A percentile compares a stretch with the other conserved stretches of the same genome.
Conservation (phyloP, 2,113 vertebrate genomes). For the Hypocryptadius cinnamomeus region DNA sequence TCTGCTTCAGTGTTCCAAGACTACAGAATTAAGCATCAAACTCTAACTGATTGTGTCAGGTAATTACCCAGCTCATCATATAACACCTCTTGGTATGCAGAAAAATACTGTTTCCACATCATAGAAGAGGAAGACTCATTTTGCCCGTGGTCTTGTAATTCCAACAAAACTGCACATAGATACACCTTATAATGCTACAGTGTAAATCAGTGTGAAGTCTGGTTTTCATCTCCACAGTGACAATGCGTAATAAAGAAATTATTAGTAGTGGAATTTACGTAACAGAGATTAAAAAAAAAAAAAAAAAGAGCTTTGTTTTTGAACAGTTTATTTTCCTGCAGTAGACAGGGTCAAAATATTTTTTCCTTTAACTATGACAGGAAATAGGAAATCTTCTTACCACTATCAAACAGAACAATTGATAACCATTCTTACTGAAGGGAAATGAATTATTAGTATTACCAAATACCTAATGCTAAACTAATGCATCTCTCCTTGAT, state of each 20-base stretch:
- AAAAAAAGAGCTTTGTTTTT: not conserved
- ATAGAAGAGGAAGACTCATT: not conserved
- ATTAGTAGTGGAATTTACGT: not conserved
- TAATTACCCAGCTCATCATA: not conserved
- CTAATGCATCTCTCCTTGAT: not conserved
- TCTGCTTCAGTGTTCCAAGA: not conserved
- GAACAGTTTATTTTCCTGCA: not conserved
- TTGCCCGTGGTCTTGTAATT: not conserved
- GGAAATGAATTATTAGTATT: not conserved
- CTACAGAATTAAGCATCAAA: not conserved
- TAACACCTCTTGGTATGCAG: not conserved
- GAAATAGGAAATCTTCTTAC: not conserved
- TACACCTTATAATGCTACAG: not conserved
- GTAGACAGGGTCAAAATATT: not conserved
- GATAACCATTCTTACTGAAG: not conserved
- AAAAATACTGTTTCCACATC: not conserved
- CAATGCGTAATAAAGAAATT: not conserved
- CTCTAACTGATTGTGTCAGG: not conserved
- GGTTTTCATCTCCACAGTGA: not conserved
- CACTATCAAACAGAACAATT: not conserved
- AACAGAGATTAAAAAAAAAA: not conserved
- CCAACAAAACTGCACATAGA: not conserved
- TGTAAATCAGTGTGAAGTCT: not conserved
- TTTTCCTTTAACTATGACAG: not conserved
- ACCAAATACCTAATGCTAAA: not conserved